Evolutionary conservation across 2,113 vertebrate genomes (phyloP).

Genomic region (Perca flavescens): DNA sequence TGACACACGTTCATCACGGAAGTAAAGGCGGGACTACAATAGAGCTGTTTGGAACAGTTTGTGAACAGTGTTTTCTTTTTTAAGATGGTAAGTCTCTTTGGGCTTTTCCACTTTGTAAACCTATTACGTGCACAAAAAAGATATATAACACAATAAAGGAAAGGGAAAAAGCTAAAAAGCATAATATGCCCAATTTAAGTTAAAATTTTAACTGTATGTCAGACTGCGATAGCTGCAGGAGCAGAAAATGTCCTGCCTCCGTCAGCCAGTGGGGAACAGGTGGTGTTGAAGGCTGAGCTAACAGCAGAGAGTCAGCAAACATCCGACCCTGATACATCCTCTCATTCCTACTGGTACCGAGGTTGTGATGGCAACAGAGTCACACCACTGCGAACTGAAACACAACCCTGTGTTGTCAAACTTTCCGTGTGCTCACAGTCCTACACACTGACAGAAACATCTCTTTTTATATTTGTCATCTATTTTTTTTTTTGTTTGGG

Average conservation of each 20-base stretch:
- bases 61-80: no score
- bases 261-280: conserved; percentile 31
- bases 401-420: conserved; percentile 5
- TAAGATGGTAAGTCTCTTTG: no score
- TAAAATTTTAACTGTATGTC: neutral
- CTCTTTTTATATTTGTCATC: neutral
- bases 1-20: no score
- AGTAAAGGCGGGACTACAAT: no score
- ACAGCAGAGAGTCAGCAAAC: conserved; percentile 29
- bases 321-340: conserved; percentile 26
- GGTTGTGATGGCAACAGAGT: conserved; percentile 52
- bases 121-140: no score
- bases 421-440: conserved; percentile 19
- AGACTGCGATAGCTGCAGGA: conserved; percentile 3
- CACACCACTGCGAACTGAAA: conserved; percentile 3
- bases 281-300: conserved; percentile 33
- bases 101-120: no score
- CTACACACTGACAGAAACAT: conserved; percentile 20
- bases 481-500: conserved; percentile 30
- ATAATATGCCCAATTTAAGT: no score
- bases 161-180: no score
- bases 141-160: no score
- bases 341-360: conserved; percentile 16
- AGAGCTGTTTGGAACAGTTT: no score
- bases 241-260: neutral